These are phyloP conservation scores for Yponomeuta cagnagella DNA, from an alignment of 2,888 invertebrate genomes.

Conservation along the genomic window DNA sequence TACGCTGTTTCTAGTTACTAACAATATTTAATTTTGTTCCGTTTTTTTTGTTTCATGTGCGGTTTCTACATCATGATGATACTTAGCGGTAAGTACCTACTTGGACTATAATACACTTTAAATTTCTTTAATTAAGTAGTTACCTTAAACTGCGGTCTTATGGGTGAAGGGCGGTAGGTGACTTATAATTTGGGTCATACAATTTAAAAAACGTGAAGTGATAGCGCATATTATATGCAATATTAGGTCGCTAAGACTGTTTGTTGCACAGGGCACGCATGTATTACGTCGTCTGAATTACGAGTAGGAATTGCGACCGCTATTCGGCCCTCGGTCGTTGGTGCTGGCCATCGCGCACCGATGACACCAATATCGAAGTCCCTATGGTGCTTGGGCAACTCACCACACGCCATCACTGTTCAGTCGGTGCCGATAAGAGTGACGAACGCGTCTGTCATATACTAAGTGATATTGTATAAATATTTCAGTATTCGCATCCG, in stretches of 20 bases:
- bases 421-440: constrained; percentile 46
- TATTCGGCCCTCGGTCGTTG: constrained; percentile 59
- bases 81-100: constrained; percentile 56
- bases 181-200: constrained; percentile 10
- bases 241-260: constrained; percentile 68
- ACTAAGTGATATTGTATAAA: constrained; percentile 47
- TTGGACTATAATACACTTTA: background rate
- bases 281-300: constrained; percentile 58
- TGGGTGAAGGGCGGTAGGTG: no score
- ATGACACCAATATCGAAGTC: constrained; percentile 63
- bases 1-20: background rate
- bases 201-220: constrained; percentile 19
- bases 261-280: constrained; percentile 60
- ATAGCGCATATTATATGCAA: constrained; percentile 42
- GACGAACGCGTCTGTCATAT: constrained; percentile 58
- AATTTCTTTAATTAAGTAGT: no score
- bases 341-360: constrained; percentile 30
- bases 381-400: constrained; percentile 42
- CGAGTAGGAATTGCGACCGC: constrained; percentile 74
- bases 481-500: constrained; percentile 61
- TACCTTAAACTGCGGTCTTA: no score
- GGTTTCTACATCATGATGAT: constrained; percentile 32
- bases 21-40: background rate
- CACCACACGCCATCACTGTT: constrained; percentile 31
- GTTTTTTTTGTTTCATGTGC: constrained; percentile 64